Base-by-base conservation (phyloP, 2,888 invertebrate genomes). In the Apamea sordens region DNA sequence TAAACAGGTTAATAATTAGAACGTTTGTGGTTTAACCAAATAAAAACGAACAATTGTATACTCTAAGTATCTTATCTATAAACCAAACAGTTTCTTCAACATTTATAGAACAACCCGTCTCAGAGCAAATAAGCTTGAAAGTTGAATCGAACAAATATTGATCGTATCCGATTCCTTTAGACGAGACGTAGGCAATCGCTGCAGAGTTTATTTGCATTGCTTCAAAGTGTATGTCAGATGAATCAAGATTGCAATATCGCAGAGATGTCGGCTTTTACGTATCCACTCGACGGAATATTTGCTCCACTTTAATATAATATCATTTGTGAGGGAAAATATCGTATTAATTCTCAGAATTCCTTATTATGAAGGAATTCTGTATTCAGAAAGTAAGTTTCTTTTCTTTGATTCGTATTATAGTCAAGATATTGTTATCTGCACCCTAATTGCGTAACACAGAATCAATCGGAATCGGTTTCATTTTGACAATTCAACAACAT, bases 241-340 rank as follows among this genome's bases (percentile, higher is more conserved):
- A 86, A 84, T 83, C 73, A 53, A 86, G 70, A 83, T 84, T 84
- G 83, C 86, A 84, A 86, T 84, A 72, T 83, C 71, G 73, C 78
- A 86, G 44, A 86, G 44, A 86, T 61, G 63, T 86, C 67, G 41
- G 63, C 77, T 77, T 63, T 65, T 67, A 56, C 50, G 50, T 65
- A 82, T 77, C 77, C 86, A 76, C 82, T 82, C 82, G 56, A 70
- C 32, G 24, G 47, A 77, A 70, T 77, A 82, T 82, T 73, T 73
- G 65, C 82, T 76, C 61, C 41, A 67, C 65, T 80, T 67, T 50
- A 73, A 72, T 47, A 36, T 36, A n/a, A 56, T 69, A 67, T 84
- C 28, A 73, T 61, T 56, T 56, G 41, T 56, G n/a, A 18, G 21
- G 21, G 15, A 47, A 61, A 59, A 64, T 44, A n/a, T 56, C 32